These are phyloP conservation scores for Hemicordylus capensis DNA, from an alignment of 2,113 vertebrate species.

Conservation along the genomic window DNA sequence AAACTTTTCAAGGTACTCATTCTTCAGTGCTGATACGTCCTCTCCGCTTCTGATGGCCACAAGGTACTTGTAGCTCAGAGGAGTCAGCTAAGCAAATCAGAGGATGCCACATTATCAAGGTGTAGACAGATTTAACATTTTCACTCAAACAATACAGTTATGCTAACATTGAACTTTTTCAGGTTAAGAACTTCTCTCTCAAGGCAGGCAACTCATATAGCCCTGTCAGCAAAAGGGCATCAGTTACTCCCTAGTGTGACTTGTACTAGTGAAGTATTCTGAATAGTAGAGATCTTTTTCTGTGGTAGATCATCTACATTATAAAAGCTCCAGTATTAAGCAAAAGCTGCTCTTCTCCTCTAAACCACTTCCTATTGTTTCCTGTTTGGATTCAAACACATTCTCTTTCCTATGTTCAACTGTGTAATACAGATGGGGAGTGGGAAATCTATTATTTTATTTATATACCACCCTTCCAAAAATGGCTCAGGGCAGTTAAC, in stretches of 20 bases:
- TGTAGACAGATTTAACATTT: not conserved
- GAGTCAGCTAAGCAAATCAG: constrained; percentile 58
- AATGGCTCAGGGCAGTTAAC: too few species aligned
- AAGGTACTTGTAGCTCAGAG: constrained; percentile 71
- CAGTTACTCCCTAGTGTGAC: not conserved
- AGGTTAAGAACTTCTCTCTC: not conserved
- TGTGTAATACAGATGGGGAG: not conserved
- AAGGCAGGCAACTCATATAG: not conserved
- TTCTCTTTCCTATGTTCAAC: too few species aligned
- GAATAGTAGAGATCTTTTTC: not conserved
- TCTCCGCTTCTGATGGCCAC: constrained; percentile 58
- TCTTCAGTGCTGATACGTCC: constrained; percentile 64
- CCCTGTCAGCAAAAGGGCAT: not conserved
- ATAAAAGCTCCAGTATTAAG: not conserved
- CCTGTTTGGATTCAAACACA: not conserved
- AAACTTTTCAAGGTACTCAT: constrained; percentile 73
- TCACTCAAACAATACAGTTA: not conserved
- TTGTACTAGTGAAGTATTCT: not conserved
- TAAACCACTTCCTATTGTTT: not conserved
- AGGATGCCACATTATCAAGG: not conserved
- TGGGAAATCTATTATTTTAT: too few species aligned
- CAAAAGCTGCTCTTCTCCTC: not conserved
- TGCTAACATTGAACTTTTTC: not conserved
- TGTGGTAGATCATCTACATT: not conserved
- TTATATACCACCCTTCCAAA: too few species aligned